Conservation (phyloP, 2,797 vertebrate species). For the Echeneis naucrates region DNA sequence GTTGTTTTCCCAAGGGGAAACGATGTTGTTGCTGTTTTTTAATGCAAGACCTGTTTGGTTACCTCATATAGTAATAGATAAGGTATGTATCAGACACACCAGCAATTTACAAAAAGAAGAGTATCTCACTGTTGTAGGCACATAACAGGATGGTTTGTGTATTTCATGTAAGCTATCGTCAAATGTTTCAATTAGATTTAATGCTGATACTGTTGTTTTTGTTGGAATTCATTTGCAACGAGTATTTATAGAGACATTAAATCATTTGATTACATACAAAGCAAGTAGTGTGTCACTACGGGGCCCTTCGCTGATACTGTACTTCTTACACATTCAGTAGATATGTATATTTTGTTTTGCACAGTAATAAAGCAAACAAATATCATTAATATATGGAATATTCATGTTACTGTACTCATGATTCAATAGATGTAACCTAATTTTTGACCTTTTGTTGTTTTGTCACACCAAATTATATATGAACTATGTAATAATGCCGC, state of each 20-base stretch:
- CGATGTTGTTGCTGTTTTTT: slow-evolving; percentile 43
- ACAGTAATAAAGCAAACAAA: slow-evolving; percentile 82
- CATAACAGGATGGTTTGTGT: slow-evolving; percentile 61
- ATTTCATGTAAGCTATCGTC: slow-evolving; percentile 48
- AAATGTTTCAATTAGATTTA: slow-evolving; percentile 24
- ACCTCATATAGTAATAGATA: slow-evolving; percentile 47
- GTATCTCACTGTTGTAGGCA: slow-evolving; percentile 59
- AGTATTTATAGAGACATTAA: slow-evolving; percentile 66
- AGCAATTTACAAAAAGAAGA: slow-evolving; percentile 52
- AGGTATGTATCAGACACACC: slow-evolving; percentile 56
- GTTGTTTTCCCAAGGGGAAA: slow-evolving; percentile 33
- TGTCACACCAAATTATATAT: slow-evolving; percentile 78
- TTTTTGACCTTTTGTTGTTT: slow-evolving; percentile 64
- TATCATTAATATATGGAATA: slow-evolving; percentile 83
- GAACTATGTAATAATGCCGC: slow-evolving; percentile 73
- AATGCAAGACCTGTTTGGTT: slow-evolving; percentile 47
- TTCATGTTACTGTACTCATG: slow-evolving; percentile 80
- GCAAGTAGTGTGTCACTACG: slow-evolving; percentile 51
- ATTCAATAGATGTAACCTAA: slow-evolving; percentile 80
- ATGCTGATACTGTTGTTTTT: slow-evolving; percentile 6
- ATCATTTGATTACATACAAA: slow-evolving; percentile 44
- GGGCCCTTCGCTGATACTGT: slow-evolving; percentile 73
- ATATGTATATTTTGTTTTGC: slow-evolving; percentile 83
- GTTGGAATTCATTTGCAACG: slow-evolving; percentile 20
- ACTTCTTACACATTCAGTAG: slow-evolving; percentile 80